Evolutionary conservation across 2,797 vertebrate genomes (phyloP).

Genomic region (Esox masquinongy): DNA sequence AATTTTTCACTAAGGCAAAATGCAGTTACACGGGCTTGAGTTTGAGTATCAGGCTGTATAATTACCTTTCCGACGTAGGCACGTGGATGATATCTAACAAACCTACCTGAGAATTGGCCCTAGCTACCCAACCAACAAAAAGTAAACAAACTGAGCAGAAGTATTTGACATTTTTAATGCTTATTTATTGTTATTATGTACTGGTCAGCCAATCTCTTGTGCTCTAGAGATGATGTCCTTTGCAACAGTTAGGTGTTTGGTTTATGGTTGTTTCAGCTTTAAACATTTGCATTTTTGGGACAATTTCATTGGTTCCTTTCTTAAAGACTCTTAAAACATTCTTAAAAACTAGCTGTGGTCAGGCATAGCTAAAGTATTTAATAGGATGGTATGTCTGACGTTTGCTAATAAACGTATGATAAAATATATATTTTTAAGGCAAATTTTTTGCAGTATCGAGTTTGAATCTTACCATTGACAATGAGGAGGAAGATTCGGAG

Average conservation of each 20-base stretch:
- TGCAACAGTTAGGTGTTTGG: not conserved
- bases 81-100: not conserved
- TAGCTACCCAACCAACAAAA: not conserved
- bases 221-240: not conserved
- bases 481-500: conserved; percentile 5
- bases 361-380: not conserved
- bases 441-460: not conserved
- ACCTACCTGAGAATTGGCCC: not conserved
- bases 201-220: no score
- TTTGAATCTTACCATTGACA: not conserved
- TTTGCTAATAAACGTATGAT: not conserved
- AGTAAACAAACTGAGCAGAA: not conserved
- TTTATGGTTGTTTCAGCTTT: not conserved
- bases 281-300: not conserved
- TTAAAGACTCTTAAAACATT: no score
- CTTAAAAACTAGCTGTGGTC: not conserved
- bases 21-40: no score
- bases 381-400: not conserved
- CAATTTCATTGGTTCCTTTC: not conserved
- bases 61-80: not conserved
- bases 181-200: not conserved
- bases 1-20: no score
- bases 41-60: no score
- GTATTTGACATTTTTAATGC: not conserved
- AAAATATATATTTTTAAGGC: not conserved